Percentiles rank a stretch among this genome's conserved stretches.
Evolutionary conservation across 2,113 vertebrate species (phyloP).

Genomic region (Gracilinanus agilis): DNA sequence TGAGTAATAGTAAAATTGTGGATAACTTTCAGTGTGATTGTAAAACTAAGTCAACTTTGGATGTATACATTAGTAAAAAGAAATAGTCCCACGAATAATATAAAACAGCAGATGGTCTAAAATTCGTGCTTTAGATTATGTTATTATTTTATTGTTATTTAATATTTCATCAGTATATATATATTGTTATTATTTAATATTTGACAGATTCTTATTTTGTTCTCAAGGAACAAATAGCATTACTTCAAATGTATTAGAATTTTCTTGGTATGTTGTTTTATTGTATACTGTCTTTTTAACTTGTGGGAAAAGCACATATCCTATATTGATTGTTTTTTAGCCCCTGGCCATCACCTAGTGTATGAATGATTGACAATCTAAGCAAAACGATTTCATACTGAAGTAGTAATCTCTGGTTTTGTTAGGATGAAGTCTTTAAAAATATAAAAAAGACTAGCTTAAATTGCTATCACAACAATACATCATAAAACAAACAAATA

Average conservation of each 20-base stretch:
- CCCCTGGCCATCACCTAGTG: too few relatives aligned
- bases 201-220: background rate
- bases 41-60: background rate
- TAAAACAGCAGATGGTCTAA: background rate
- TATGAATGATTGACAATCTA: background rate
- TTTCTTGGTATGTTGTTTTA: background rate
- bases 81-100: background rate
- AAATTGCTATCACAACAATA: too few relatives aligned
- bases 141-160: background rate
- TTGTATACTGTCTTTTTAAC: background rate
- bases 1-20: background rate
- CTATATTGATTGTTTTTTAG: too few relatives aligned
- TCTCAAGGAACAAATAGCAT: background rate
- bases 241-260: background rate
- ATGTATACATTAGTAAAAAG: background rate
- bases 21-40: background rate
- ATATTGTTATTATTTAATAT: background rate
- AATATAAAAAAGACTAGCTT: background rate
- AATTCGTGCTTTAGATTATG: background rate
- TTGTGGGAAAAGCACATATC: background rate
- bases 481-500: too few relatives aligned
- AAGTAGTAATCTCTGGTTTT: background rate
- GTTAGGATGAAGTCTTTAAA: background rate
- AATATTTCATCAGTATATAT: background rate
- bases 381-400: background rate